phyloP scores from a whole-genome alignment of 2,797 vertebrate species.

The Psittacula derbiana region DNA sequence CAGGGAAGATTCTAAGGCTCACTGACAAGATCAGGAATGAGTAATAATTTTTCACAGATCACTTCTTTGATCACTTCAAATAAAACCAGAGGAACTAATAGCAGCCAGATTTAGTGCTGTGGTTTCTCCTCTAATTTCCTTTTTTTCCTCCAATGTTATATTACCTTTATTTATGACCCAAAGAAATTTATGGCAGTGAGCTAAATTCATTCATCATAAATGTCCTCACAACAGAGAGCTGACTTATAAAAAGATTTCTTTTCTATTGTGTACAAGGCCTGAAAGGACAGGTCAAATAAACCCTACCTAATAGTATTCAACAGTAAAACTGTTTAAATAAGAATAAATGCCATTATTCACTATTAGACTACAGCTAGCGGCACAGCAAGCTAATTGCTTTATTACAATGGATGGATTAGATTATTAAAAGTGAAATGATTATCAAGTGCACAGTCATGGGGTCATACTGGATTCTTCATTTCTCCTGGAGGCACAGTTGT shows the following conservation, averaged over 20 bases:
- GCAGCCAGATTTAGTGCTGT: background rate
- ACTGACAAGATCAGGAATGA: background rate
- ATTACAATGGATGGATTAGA: conserved; percentile 33
- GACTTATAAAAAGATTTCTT: background rate
- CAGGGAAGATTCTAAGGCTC: background rate
- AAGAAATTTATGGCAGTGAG: background rate
- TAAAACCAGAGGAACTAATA: background rate
- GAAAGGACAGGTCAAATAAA: background rate
- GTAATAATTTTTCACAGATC: background rate
- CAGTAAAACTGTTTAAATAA: conserved; percentile 4
- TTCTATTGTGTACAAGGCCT: background rate
- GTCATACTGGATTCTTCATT: conserved; percentile 28
- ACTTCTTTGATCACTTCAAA: conserved; percentile 25
- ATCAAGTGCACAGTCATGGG: conserved; percentile 33
- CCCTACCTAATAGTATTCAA: background rate
- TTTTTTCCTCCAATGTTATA: background rate
- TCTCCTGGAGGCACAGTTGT: conserved; percentile 4
- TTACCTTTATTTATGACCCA: background rate
- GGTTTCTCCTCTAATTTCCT: background rate
- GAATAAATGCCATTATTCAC: background rate
- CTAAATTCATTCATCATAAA: background rate
- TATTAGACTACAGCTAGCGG: conserved; percentile 27
- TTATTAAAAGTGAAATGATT: conserved; percentile 53
- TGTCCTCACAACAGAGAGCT: background rate
- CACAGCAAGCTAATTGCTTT: conserved; percentile 49